These are phyloP conservation scores for Radopholus similis DNA, from an alignment of 1,140 invertebrate species.

Conservation along the genomic window DNA sequence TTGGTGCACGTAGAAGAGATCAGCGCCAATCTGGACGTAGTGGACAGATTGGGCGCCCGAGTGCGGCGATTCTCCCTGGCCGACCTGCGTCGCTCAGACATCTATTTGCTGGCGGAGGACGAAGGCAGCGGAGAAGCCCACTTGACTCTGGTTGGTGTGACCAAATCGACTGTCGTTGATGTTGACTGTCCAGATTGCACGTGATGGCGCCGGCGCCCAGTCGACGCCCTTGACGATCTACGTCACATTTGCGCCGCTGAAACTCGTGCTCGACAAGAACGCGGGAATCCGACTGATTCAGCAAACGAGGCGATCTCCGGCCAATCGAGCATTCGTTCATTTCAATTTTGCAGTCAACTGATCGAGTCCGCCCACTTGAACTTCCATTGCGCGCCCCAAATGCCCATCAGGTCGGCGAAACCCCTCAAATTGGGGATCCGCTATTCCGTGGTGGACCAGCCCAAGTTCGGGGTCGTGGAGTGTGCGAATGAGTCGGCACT, in stretches of 20 bases:
- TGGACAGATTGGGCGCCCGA: slow-evolving; percentile 8
- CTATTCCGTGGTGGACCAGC: slow-evolving; percentile 50
- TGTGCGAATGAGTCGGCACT: slow-evolving; percentile 41
- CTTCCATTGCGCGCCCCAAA: slow-evolving; percentile 25
- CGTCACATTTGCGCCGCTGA: slow-evolving; percentile 3
- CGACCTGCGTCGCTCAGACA: slow-evolving; percentile 40
- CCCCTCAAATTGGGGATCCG: slow-evolving; percentile 38
- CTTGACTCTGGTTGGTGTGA: slow-evolving; percentile 2
- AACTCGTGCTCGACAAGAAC: slow-evolving; percentile 17
- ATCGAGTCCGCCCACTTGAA: slow-evolving; percentile 49
- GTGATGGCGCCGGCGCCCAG: slow-evolving; percentile 23
- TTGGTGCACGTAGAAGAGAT: slow-evolving; percentile 30
- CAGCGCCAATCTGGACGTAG: slow-evolving; percentile 15
- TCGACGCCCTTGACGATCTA: slow-evolving; percentile 17
- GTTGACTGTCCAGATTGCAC: slow-evolving; percentile 7
- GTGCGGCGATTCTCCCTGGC: slow-evolving; percentile 43
- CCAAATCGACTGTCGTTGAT: background rate
- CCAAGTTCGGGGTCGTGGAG: slow-evolving; percentile 54
- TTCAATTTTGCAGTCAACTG: slow-evolving; percentile 28
- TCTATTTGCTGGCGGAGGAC: slow-evolving; percentile 22
- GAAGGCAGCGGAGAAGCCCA: slow-evolving; percentile 1
- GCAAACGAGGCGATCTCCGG: slow-evolving; percentile 18
- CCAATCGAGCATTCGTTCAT: slow-evolving; percentile 40
- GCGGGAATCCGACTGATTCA: slow-evolving; percentile 2
- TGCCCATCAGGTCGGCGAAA: background rate